These are phyloP conservation scores for Bovichtus variegatus DNA, from an alignment of 2,797 vertebrate genomes.

Conservation along the genomic window DNA sequence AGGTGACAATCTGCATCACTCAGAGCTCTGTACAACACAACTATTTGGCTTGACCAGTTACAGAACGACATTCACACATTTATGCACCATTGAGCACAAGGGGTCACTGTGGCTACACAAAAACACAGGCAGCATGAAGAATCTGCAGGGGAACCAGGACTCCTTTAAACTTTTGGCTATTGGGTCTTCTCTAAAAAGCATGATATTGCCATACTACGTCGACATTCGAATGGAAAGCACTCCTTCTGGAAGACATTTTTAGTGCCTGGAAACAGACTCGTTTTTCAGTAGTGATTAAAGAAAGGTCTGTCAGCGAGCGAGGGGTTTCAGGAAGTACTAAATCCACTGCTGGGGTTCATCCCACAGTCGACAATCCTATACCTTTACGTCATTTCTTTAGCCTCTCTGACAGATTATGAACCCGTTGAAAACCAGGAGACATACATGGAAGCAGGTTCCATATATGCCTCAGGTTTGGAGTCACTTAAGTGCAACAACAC, in stretches of 20 bases:
- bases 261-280: constrained; percentile 59
- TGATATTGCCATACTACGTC: constrained; percentile 74
- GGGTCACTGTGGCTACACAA: constrained; percentile 82
- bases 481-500: constrained; percentile 38
- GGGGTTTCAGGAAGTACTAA: constrained; percentile 27
- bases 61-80: constrained; percentile 83
- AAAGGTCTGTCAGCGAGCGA: constrained; percentile 40
- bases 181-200: constrained; percentile 65
- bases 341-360: constrained; percentile 45
- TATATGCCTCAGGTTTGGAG: constrained; percentile 21
- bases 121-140: constrained; percentile 67
- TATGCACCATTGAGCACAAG: constrained; percentile 85
- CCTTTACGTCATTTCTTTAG: constrained; percentile 23
- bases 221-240: constrained; percentile 58
- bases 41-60: constrained; percentile 82
- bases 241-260: constrained; percentile 81
- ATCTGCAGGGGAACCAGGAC: constrained; percentile 60
- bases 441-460: constrained; percentile 35
- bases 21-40: constrained; percentile 80
- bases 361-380: constrained; percentile 26
- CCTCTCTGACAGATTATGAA: constrained; percentile 34
- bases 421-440: constrained; percentile 24
- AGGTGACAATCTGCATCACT: constrained; percentile 72
- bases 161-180: constrained; percentile 60
- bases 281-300: constrained; percentile 53